Evolutionary conservation across 2,888 invertebrate genomes (phyloP).

Genomic region (Azorinus chamasolen): DNA sequence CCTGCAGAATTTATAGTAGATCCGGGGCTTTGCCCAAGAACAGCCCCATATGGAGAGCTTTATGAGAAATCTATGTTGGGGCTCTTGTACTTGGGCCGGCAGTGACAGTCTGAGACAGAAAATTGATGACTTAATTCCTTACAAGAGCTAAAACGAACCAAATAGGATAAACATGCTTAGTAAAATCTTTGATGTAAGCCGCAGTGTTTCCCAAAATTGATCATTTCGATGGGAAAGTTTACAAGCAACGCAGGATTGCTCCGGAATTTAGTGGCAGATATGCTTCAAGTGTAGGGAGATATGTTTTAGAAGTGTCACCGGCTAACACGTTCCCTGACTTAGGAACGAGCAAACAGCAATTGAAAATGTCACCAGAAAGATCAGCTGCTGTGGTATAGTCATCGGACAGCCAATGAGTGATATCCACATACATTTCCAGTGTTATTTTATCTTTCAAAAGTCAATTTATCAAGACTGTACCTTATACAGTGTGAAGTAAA

Average conservation of each 20-base stretch:
- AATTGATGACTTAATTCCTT: constrained; percentile 60
- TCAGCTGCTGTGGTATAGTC: no score
- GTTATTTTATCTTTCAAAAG: no score
- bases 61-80: constrained; percentile 44
- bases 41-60: constrained; percentile 26
- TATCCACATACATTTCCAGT: no score
- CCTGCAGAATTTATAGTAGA: no score
- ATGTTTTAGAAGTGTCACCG: constrained; percentile 39
- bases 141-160: constrained; percentile 54
- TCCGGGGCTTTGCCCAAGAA: no score
- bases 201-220: constrained; percentile 57
- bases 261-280: constrained; percentile 57
- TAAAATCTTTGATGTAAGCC: constrained; percentile 56
- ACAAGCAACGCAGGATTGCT: constrained; percentile 46
- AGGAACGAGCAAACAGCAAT: constrained; percentile 60
- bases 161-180: constrained; percentile 64
- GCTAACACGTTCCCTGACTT: constrained; percentile 58
- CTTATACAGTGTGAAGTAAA: no score
- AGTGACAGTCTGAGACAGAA: constrained; percentile 42
- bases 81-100: not conserved
- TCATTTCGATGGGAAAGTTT: constrained; percentile 59
- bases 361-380: constrained; percentile 48
- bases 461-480: no score
- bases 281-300: constrained; percentile 45
- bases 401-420: no score